phyloP scores from a whole-genome alignment of 2,797 vertebrate genomes.

The Crocodylus rhombifer region DNA sequence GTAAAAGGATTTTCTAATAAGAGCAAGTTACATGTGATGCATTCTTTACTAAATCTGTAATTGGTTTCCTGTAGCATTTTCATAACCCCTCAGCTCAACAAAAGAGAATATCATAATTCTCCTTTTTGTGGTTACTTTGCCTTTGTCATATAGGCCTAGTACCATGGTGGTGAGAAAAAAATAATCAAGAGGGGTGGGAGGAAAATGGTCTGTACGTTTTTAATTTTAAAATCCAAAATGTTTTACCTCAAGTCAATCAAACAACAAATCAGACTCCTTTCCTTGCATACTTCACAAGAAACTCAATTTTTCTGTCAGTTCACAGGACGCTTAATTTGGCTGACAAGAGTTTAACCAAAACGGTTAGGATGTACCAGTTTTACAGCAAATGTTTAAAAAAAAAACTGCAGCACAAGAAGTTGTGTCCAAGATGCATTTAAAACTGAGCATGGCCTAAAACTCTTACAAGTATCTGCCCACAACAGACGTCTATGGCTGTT shows the following conservation, averaged over 20 bases:
- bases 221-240: background rate
- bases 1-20: background rate
- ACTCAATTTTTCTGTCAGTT: background rate
- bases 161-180: background rate
- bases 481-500: background rate
- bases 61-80: background rate
- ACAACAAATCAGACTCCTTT: background rate
- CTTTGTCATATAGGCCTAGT: background rate
- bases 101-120: background rate
- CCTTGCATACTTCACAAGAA: background rate
- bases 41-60: background rate
- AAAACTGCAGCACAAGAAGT: background rate
- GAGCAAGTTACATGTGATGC: background rate
- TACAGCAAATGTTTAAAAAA: background rate
- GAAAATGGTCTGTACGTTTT: background rate
- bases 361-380: background rate
- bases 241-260: background rate
- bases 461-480: background rate
- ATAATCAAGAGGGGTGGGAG: background rate
- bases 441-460: background rate
- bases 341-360: background rate
- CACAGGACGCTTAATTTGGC: background rate
- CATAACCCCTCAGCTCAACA: background rate
- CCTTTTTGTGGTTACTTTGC: background rate
- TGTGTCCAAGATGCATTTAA: background rate